Evolutionary conservation across 2,888 invertebrate species (phyloP).

Genomic region (Mylabris sibirica): DNA sequence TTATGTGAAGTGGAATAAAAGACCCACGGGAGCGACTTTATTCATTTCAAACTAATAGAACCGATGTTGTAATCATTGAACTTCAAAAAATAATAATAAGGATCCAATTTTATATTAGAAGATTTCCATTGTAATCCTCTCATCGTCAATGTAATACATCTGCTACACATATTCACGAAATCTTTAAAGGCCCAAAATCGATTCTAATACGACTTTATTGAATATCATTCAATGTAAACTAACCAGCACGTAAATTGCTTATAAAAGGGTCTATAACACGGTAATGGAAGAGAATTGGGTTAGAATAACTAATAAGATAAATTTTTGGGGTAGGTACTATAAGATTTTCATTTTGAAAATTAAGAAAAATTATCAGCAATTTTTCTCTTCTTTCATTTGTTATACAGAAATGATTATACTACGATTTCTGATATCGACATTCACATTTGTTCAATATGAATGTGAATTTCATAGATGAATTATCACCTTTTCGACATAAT

Average conservation of each 20-base stretch:
- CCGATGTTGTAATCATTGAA: not conserved
- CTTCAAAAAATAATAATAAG: conserved; percentile 8
- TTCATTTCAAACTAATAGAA: not conserved
- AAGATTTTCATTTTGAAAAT: not conserved
- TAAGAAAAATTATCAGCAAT: not conserved
- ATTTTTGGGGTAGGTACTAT: no score
- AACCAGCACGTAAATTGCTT: conserved; percentile 28
- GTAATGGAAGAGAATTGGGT: conserved; percentile 31
- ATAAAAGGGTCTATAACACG: conserved; percentile 34
- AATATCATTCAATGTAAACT: conserved; percentile 19
- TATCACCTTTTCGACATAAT: conserved; percentile 6
- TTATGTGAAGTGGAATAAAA: not conserved
- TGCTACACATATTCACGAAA: not conserved
- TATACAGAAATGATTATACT: not conserved
- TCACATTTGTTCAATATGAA: not conserved
- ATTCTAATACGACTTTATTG: conserved; percentile 32
- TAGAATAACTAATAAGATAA: conserved; percentile 38
- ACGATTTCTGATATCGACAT: conserved; percentile 6
- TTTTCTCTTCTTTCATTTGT: not conserved
- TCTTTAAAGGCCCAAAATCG: not conserved
- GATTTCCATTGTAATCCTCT: conserved; percentile 2
- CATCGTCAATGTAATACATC: not conserved
- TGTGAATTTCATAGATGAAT: not conserved
- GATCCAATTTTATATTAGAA: not conserved
- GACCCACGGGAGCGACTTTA: not conserved